phyloP scores from a whole-genome alignment of 2,113 vertebrate species.

The Pagrus major region DNA sequence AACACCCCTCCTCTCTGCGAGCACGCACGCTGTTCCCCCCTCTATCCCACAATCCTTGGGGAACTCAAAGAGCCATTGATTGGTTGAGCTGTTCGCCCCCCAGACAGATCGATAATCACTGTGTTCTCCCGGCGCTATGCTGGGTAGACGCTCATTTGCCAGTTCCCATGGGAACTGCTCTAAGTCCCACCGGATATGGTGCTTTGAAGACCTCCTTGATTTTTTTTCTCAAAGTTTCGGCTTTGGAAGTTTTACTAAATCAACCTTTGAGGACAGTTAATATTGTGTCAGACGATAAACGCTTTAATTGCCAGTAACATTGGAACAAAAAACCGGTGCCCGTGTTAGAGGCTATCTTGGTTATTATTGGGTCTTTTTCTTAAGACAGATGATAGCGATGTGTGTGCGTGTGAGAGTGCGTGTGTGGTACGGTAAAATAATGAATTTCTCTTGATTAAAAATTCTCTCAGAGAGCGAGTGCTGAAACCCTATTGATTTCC shows the following conservation, averaged over 20 bases:
- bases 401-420: not conserved
- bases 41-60: slow-evolving; percentile 68
- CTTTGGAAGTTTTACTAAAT: slow-evolving; percentile 63
- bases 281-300: slow-evolving; percentile 42
- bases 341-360: slow-evolving; percentile 27
- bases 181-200: slow-evolving; percentile 54
- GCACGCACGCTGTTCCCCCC: slow-evolving; percentile 32
- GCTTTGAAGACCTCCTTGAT: slow-evolving; percentile 51
- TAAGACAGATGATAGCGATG: slow-evolving; percentile 25
- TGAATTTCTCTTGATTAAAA: slow-evolving; percentile 84
- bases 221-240: slow-evolving; percentile 51
- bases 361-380: slow-evolving; percentile 60
- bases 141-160: slow-evolving; percentile 73
- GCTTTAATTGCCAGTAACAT: slow-evolving; percentile 41
- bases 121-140: slow-evolving; percentile 68
- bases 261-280: slow-evolving; percentile 43
- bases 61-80: slow-evolving; percentile 81
- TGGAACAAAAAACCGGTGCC: slow-evolving; percentile 11
- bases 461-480: slow-evolving; percentile 69
- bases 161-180: slow-evolving; percentile 78
- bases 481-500: slow-evolving; percentile 86
- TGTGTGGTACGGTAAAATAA: slow-evolving; percentile 69
- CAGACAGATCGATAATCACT: slow-evolving; percentile 81
- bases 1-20: not conserved
- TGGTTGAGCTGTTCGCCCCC: slow-evolving; percentile 78